Evolutionary conservation across 2,888 invertebrate species (phyloP).

Genomic region (Tromatobia lineatoria): DNA sequence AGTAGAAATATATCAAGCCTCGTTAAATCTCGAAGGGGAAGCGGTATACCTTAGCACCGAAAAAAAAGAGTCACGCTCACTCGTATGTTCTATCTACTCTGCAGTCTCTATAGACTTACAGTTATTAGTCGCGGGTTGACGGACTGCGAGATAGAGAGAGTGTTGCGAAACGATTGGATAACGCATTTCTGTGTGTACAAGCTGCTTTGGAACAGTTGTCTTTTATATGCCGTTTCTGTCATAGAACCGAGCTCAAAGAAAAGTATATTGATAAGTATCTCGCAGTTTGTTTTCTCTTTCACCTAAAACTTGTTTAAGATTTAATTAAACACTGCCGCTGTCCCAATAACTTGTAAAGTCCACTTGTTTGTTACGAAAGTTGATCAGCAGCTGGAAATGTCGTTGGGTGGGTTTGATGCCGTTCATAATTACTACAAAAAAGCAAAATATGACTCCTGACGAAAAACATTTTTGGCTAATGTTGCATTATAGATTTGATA

Average conservation of each 20-base stretch:
- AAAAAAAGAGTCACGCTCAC: slow-evolving; percentile 18
- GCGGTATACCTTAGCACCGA: neutral
- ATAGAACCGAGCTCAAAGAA: slow-evolving; percentile 36
- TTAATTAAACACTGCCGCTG: slow-evolving; percentile 19
- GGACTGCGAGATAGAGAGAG: slow-evolving; percentile 18
- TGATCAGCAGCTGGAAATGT: neutral
- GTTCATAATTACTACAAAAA: neutral
- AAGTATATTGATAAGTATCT: slow-evolving; percentile 40
- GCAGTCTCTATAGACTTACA: neutral
- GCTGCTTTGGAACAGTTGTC: slow-evolving; percentile 30
- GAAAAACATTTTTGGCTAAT: neutral
- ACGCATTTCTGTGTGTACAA: slow-evolving; percentile 29
- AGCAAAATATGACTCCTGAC: neutral
- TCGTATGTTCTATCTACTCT: slow-evolving; percentile 2
- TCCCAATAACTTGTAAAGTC: slow-evolving; percentile 28
- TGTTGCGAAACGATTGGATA: slow-evolving; percentile 39
- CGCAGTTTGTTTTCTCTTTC: slow-evolving; percentile 25
- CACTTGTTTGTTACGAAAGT: neutral
- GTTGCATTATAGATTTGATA: no score
- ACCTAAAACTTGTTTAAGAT: slow-evolving; percentile 23
- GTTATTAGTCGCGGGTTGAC: slow-evolving; percentile 38
- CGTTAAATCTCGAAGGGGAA: slow-evolving; percentile 15
- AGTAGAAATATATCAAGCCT: slow-evolving; percentile 14
- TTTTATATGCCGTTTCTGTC: neutral
- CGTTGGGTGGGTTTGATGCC: neutral